A percentile compares a stretch with the other conserved stretches of the same genome.
These are phyloP conservation scores for Ericerus pela DNA, from an alignment of 1,140 invertebrate species.

Conservation along the genomic window DNA sequence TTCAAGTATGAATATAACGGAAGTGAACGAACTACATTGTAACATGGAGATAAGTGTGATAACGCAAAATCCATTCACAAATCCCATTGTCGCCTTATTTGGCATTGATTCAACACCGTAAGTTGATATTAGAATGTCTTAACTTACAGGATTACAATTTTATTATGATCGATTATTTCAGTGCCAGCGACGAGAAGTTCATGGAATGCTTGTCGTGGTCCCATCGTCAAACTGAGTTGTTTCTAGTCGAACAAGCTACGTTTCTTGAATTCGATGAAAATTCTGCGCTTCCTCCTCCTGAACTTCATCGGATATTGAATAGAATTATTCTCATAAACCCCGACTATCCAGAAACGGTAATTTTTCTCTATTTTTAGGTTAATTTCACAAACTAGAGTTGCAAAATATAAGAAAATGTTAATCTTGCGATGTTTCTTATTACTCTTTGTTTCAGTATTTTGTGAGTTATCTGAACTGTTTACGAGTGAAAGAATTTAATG, in stretches of 20 bases:
- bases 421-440: not conserved
- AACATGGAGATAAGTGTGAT: not conserved
- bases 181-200: conserved; percentile 30
- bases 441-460: conserved; percentile 53
- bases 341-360: conserved; percentile 64
- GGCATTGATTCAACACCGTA: not conserved
- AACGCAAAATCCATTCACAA: not conserved
- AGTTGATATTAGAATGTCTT: not conserved
- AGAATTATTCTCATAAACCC: conserved; percentile 65
- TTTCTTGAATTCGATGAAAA: conserved; percentile 63
- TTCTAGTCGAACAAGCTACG: conserved; percentile 69
- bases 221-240: conserved; percentile 69
- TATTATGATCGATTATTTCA: not conserved
- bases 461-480: conserved; percentile 79
- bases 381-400: not conserved
- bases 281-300: conserved; percentile 54
- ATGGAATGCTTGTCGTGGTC: conserved; percentile 48
- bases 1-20: not conserved
- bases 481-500: conserved; percentile 71
- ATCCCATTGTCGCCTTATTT: not conserved
- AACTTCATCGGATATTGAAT: conserved; percentile 57
- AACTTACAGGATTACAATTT: not conserved
- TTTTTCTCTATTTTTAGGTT: conserved; percentile 23
- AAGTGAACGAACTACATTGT: not conserved
- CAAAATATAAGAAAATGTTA: not conserved